These are phyloP conservation scores for Cyclopterus lumpus DNA, from an alignment of 2,797 vertebrate species.

Conservation along the genomic window DNA sequence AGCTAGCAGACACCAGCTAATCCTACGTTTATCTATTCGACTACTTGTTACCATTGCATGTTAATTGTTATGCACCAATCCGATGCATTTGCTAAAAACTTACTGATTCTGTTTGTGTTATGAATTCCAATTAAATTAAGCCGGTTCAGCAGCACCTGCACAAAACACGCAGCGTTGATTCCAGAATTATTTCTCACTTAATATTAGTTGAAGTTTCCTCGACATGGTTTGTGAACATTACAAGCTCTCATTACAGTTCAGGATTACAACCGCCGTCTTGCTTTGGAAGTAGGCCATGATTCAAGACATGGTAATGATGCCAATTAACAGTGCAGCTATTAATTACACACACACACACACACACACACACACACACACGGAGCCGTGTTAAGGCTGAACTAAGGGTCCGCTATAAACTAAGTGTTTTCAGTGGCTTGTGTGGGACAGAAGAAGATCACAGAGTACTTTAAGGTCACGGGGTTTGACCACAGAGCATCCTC, in stretches of 20 bases:
- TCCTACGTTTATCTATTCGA: too few species aligned
- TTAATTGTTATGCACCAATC: too few species aligned
- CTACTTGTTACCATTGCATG: too few species aligned
- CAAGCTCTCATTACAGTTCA: slow-evolving; percentile 34
- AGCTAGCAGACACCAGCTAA: too few species aligned
- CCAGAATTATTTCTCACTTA: not conserved
- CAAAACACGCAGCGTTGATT: not conserved
- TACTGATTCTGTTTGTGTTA: too few species aligned
- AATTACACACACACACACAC: slow-evolving; percentile 23
- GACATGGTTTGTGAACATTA: slow-evolving; percentile 14
- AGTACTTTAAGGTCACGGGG: slow-evolving; percentile 51
- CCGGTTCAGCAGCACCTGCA: not conserved
- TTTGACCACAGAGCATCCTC: slow-evolving; percentile 41
- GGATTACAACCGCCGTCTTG: slow-evolving; percentile 26
- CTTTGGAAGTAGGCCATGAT: slow-evolving; percentile 28
- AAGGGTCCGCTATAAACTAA: slow-evolving; percentile 29
- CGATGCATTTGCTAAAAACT: too few species aligned
- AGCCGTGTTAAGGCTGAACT: slow-evolving; percentile 8
- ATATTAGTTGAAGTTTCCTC: slow-evolving; percentile 8
- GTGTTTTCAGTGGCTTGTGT: slow-evolving; percentile 3
- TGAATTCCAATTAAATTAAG: not conserved
- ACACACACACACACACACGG: not conserved
- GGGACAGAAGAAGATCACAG: slow-evolving; percentile 23
- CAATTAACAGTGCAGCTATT: slow-evolving; percentile 51
- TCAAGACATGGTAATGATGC: slow-evolving; percentile 45